These are phyloP conservation scores for Semnornis frantzii DNA, from an alignment of 2,113 vertebrate species.

Conservation along the genomic window DNA sequence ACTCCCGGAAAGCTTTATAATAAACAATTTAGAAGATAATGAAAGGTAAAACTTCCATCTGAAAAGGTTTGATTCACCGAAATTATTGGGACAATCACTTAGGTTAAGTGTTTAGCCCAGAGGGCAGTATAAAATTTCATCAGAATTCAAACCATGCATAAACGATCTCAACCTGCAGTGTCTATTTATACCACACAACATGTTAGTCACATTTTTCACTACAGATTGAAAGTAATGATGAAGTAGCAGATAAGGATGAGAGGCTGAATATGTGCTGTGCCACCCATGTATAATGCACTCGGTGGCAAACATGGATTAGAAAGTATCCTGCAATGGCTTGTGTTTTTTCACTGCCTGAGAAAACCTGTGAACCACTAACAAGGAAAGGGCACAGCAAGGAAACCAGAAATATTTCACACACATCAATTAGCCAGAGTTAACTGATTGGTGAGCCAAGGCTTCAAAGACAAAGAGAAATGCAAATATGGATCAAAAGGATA, in stretches of 20 bases:
- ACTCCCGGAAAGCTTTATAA: constrained; percentile 53
- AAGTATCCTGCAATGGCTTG: not conserved
- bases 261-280: constrained; percentile 49
- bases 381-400: not conserved
- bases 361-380: not conserved
- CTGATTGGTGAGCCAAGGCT: not conserved
- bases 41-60: constrained; percentile 72
- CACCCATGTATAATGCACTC: constrained; percentile 67
- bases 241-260: constrained; percentile 66
- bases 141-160: constrained; percentile 74
- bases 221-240: constrained; percentile 64
- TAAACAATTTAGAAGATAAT: constrained; percentile 71
- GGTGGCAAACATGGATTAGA: constrained; percentile 33
- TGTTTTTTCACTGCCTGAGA: not conserved
- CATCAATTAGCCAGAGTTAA: not conserved
- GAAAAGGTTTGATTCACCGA: constrained; percentile 69
- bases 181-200: constrained; percentile 72
- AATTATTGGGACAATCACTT: constrained; percentile 73
- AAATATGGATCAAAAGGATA: not conserved
- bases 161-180: constrained; percentile 67
- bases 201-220: constrained; percentile 66
- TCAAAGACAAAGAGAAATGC: not conserved
- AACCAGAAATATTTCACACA: not conserved
- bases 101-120: constrained; percentile 75
- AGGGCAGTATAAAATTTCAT: constrained; percentile 74